Conservation (phyloP, 2,113 vertebrate genomes). For the Lethenteron reissneri region DNA sequence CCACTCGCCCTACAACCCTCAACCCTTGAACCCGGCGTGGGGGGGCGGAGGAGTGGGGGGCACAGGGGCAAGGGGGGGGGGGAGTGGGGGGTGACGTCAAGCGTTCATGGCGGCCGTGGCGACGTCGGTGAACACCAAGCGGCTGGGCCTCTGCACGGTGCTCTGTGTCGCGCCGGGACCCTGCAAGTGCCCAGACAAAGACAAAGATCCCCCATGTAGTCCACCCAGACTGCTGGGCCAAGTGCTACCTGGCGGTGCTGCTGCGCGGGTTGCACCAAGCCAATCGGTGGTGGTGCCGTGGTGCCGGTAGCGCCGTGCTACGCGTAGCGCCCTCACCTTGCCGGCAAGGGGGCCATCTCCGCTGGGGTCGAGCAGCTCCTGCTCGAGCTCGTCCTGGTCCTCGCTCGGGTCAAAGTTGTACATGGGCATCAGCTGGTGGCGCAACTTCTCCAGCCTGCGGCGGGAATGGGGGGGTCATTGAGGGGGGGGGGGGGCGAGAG, state of each 20-base stretch:
- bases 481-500: no score
- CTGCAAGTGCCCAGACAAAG: slow-evolving; percentile 22
- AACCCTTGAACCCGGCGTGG: no score
- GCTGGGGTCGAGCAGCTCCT: slow-evolving; percentile 73
- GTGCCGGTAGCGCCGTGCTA: not conserved
- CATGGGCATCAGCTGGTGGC: slow-evolving; percentile 97
- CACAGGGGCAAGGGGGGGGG: no score
- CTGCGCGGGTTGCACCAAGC: not conserved
- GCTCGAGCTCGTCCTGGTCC: slow-evolving; percentile 87
- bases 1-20: no score
- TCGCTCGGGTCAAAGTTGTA: slow-evolving; percentile 92
- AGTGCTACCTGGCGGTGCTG: not conserved
- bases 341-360: slow-evolving; percentile 35
- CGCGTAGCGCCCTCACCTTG: slow-evolving; percentile 20
- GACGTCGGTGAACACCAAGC: slow-evolving; percentile 79
- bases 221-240: no score
- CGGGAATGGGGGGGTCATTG: fast-evolving
- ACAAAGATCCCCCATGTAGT: not conserved
- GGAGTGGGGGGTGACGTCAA: no score
- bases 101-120: slow-evolving; percentile 46
- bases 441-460: slow-evolving; percentile 76
- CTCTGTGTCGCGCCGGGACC: slow-evolving; percentile 48
- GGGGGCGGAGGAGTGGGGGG: no score
- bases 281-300: not conserved
- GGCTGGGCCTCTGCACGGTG: slow-evolving; percentile 60